A percentile compares a stretch with the other conserved stretches of the same genome.
Evolutionary conservation across 2,888 invertebrate species (phyloP).

Genomic region (Ectobius pallidus): DNA sequence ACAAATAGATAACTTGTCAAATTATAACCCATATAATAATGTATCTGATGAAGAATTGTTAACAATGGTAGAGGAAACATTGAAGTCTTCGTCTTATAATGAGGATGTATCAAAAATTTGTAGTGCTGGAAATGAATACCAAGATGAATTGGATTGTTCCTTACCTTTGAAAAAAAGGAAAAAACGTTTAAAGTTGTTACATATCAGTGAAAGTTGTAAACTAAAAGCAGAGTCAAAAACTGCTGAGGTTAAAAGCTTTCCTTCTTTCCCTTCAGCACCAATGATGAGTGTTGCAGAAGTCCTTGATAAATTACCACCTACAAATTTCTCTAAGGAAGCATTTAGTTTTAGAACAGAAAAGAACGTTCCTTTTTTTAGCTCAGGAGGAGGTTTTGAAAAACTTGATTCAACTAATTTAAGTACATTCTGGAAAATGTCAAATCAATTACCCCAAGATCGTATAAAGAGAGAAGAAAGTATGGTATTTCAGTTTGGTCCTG

Average conservation of each 20-base stretch:
- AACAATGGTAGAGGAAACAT: not conserved
- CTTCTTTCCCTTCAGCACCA: not conserved
- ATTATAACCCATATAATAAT: too few relatives aligned
- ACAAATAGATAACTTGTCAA: not conserved
- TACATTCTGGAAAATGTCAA: too few relatives aligned
- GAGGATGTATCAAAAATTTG: slow-evolving; percentile 3
- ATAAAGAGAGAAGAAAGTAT: too few relatives aligned
- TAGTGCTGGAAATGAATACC: too few relatives aligned
- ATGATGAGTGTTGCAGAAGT: slow-evolving; percentile 16
- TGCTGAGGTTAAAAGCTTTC: not conserved
- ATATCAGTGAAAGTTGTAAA: not conserved
- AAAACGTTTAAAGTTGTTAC: not conserved
- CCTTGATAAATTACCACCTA: too few relatives aligned
- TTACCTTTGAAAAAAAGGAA: slow-evolving; percentile 6
- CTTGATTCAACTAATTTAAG: too few relatives aligned
- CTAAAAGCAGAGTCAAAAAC: not conserved
- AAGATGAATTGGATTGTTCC: not conserved
- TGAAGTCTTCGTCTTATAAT: not conserved
- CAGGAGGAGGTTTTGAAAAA: too few relatives aligned
- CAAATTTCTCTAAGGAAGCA: too few relatives aligned
- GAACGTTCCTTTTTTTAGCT: too few relatives aligned
- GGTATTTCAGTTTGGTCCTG: too few relatives aligned
- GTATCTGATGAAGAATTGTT: not conserved
- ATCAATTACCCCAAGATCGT: too few relatives aligned
- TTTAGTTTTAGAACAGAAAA: too few relatives aligned